These are phyloP conservation scores for Cuculus canorus DNA, from an alignment of 2,797 vertebrate species.

Conservation along the genomic window DNA sequence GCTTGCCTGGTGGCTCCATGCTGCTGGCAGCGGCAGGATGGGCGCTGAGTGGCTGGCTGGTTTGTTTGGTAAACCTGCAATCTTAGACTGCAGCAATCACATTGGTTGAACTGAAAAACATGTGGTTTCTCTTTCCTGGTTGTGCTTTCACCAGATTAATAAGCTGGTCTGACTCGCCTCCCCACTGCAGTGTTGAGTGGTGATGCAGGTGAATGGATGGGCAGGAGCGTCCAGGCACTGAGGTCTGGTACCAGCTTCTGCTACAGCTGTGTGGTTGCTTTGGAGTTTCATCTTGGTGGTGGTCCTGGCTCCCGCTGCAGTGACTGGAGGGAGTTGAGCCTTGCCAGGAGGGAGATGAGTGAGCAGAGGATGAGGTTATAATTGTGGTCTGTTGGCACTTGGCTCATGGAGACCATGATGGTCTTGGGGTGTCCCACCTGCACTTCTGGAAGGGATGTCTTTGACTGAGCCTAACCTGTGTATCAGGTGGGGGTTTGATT, in stretches of 20 bases:
- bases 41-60: fast-evolving
- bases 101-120: neutral
- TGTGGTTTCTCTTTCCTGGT: neutral
- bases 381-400: neutral
- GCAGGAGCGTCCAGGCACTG: too few relatives aligned
- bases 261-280: neutral
- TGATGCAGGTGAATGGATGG: too few relatives aligned
- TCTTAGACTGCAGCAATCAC: neutral
- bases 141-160: neutral
- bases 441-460: neutral
- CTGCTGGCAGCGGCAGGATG: neutral
- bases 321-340: neutral
- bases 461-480: neutral
- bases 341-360: neutral
- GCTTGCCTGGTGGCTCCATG: fast-evolving
- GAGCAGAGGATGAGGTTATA: neutral
- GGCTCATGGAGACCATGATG: neutral
- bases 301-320: neutral
- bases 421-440: neutral
- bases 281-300: neutral
- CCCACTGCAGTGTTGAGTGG: neutral
- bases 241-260: neutral
- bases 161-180: neutral
- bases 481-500: neutral
- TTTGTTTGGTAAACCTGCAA: neutral